Percentiles rank a stretch among this genome's conserved stretches.
Evolutionary conservation across 2,888 invertebrate species (phyloP).

Genomic region (Entomobrya multifasciata): DNA sequence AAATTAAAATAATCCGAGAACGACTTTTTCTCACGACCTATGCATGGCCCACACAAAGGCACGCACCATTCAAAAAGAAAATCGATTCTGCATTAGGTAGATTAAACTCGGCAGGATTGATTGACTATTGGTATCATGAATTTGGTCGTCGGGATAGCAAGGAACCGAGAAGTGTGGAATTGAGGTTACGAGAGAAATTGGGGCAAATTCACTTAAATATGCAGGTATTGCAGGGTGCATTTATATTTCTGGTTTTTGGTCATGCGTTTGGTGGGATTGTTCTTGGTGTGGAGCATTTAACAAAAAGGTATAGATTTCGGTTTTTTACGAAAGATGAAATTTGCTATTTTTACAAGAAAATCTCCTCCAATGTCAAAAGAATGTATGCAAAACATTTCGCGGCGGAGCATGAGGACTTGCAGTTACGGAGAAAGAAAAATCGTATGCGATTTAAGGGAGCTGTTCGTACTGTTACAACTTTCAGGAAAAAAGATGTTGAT

Average conservation of each 20-base stretch:
- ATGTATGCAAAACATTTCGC: conserved; percentile 64
- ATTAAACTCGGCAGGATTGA: conserved; percentile 71
- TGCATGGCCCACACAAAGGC: conserved; percentile 70
- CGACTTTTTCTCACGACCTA: conserved; percentile 75
- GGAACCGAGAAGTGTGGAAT: conserved; percentile 55
- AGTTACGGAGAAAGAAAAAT: conserved; percentile 55
- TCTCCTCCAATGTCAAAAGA: background rate
- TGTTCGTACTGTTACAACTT: conserved; percentile 51
- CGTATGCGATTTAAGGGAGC: conserved; percentile 47
- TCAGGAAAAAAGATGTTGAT: conserved; percentile 31
- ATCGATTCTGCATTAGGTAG: conserved; percentile 73
- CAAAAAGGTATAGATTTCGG: conserved; percentile 71
- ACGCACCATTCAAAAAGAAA: conserved; percentile 73
- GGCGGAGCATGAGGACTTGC: conserved; percentile 51
- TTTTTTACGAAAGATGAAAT: conserved; percentile 71
- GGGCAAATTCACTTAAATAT: conserved; percentile 75
- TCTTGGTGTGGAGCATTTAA: conserved; percentile 71
- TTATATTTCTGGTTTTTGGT: conserved; percentile 76
- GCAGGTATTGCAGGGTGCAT: conserved; percentile 76
- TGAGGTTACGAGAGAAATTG: conserved; percentile 73
- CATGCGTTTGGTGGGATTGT: conserved; percentile 60
- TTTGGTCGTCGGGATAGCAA: conserved; percentile 69
- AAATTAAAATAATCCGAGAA: conserved; percentile 75
- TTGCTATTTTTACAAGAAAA: background rate
- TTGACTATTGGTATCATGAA: conserved; percentile 72